Evolutionary conservation across 2,797 vertebrate species (phyloP).

Genomic region (Pygocentrus nattereri): DNA sequence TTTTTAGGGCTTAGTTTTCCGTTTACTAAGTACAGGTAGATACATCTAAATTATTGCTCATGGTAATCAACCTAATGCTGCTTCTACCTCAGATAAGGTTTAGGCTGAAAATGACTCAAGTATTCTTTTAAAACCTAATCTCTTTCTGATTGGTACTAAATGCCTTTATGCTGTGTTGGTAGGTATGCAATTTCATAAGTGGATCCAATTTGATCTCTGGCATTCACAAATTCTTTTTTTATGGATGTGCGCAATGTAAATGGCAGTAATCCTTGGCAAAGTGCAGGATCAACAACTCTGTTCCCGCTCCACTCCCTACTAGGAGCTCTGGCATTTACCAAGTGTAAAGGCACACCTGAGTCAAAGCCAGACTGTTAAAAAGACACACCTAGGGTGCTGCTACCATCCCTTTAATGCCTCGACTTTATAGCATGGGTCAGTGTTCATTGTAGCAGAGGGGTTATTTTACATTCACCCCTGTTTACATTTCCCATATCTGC

Average conservation of each 20-base stretch:
- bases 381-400: background rate
- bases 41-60: too few species aligned
- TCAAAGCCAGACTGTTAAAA: conserved; percentile 31
- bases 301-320: background rate
- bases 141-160: background rate
- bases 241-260: conserved; percentile 19
- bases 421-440: conserved; percentile 28
- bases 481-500: conserved; percentile 30
- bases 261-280: conserved; percentile 13
- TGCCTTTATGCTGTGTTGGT: background rate
- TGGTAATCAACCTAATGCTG: too few species aligned
- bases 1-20: too few species aligned
- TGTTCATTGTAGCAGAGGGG: conserved; percentile 26
- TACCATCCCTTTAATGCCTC: background rate
- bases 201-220: conserved; percentile 4
- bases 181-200: conserved; percentile 11
- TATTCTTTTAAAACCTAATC: background rate
- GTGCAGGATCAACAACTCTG: conserved; percentile 9
- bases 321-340: conserved; percentile 11
- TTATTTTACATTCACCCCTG: conserved; percentile 18
- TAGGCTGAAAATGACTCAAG: background rate
- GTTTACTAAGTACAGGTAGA: too few species aligned
- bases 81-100: background rate
- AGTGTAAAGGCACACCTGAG: conserved; percentile 14
- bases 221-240: conserved; percentile 24